Conservation (phyloP, 2,888 invertebrate species). For the Dicyrtoma fusca region DNA sequence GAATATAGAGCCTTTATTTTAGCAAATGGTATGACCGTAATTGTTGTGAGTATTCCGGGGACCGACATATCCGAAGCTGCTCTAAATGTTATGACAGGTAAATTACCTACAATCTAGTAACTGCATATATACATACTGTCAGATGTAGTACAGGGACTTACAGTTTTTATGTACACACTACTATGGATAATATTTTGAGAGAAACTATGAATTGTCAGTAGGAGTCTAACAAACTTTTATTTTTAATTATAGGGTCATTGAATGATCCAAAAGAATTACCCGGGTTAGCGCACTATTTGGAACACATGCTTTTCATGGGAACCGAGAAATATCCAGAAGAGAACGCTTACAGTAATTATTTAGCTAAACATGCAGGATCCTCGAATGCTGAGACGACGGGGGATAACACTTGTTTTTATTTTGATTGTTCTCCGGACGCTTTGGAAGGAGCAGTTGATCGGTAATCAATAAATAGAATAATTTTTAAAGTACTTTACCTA, state of each 20-base stretch:
- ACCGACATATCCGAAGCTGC: constrained; percentile 44
- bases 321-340: constrained; percentile 24
- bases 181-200: too few relatives aligned
- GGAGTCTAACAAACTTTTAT: too few relatives aligned
- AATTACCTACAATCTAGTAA: too few relatives aligned
- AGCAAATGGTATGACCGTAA: constrained; percentile 38
- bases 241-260: constrained; percentile 32
- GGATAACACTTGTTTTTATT: constrained; percentile 91
- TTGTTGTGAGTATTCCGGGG: constrained; percentile 40
- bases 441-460: constrained; percentile 79
- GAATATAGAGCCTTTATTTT: constrained; percentile 38
- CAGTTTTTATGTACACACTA: too few relatives aligned
- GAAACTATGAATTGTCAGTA: too few relatives aligned
- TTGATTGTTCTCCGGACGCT: constrained; percentile 86
- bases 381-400: constrained; percentile 88
- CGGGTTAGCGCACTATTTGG: constrained; percentile 38
- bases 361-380: constrained; percentile 86
- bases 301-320: constrained; percentile 43
- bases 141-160: too few relatives aligned
- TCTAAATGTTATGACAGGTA: constrained; percentile 42
- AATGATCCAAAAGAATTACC: constrained; percentile 43
- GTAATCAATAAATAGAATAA: constrained; percentile 61
- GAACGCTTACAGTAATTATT: constrained; percentile 68
- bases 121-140: too few relatives aligned
- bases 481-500: too few relatives aligned